These are phyloP conservation scores for Pterocles orientalis DNA, from an alignment of 2,113 vertebrate species.

Conservation along the genomic window DNA sequence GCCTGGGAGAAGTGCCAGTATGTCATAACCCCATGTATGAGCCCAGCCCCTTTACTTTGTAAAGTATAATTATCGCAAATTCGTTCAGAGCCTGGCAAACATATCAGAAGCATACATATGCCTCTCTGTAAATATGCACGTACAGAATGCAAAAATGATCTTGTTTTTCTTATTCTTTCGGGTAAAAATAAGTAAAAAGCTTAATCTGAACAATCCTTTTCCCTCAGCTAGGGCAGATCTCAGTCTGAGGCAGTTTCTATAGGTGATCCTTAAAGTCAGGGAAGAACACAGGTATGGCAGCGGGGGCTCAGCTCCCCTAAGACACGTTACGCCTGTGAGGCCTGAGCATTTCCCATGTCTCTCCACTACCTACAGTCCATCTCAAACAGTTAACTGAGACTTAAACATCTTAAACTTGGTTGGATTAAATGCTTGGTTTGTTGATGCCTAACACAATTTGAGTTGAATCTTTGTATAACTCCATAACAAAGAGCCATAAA, in stretches of 20 bases:
- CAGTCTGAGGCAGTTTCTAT: background rate
- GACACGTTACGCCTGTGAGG: background rate
- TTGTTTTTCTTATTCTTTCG: background rate
- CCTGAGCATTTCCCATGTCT: background rate
- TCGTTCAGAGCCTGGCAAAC: background rate
- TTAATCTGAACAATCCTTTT: background rate
- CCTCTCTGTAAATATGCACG: background rate
- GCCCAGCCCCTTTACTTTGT: background rate
- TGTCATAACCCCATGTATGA: background rate
- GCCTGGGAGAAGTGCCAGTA: slow-evolving; percentile 19
- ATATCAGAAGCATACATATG: background rate
- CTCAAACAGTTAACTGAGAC: background rate
- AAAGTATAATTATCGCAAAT: background rate
- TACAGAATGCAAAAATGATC: background rate
- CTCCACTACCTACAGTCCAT: background rate
- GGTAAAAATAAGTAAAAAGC: background rate
- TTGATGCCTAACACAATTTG: background rate
- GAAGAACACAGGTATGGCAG: background rate
- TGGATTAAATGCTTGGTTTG: background rate
- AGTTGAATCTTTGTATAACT: background rate
- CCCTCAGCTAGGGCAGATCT: background rate
- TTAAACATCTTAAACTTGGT: background rate
- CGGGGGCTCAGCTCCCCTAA: background rate
- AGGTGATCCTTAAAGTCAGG: background rate
- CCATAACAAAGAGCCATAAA: background rate